Percentiles rank a stretch among this genome's conserved stretches.
Conservation (phyloP, 2,888 invertebrate genomes). For the Dasypogon diadema region DNA sequence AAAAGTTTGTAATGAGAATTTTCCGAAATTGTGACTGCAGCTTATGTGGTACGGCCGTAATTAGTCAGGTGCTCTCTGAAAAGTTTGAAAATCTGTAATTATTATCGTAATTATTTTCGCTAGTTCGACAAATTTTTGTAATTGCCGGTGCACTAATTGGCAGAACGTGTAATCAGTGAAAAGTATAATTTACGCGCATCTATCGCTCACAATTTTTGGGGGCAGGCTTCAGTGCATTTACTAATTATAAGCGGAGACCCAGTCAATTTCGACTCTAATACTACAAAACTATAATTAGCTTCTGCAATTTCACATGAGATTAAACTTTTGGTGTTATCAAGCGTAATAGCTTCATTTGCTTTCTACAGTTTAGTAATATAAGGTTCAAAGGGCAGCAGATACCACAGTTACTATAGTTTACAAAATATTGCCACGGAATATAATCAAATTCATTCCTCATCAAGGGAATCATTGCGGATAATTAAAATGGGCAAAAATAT, state of each 20-base stretch:
- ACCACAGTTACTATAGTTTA: no score
- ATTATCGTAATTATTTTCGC: conserved; percentile 29
- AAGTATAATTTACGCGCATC: neutral
- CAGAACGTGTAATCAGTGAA: neutral
- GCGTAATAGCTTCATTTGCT: no score
- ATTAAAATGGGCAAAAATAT: no score
- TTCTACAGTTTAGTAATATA: no score
- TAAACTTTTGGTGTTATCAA: neutral
- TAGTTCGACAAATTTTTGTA: conserved; percentile 10
- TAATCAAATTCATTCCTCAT: no score
- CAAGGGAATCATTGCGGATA: no score
- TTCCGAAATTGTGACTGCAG: neutral
- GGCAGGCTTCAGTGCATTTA: neutral
- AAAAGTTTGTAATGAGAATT: neutral
- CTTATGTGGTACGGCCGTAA: neutral
- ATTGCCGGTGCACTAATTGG: neutral
- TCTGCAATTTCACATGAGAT: neutral
- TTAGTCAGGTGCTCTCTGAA: no score
- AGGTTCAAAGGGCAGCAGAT: no score
- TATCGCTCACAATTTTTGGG: neutral
- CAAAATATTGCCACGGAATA: no score
- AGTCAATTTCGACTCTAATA: neutral
- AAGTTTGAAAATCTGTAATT: neutral
- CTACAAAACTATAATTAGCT: neutral
- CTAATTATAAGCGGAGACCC: neutral